phyloP scores from a whole-genome alignment of 2,797 vertebrate genomes.

The Tangara arthus region DNA sequence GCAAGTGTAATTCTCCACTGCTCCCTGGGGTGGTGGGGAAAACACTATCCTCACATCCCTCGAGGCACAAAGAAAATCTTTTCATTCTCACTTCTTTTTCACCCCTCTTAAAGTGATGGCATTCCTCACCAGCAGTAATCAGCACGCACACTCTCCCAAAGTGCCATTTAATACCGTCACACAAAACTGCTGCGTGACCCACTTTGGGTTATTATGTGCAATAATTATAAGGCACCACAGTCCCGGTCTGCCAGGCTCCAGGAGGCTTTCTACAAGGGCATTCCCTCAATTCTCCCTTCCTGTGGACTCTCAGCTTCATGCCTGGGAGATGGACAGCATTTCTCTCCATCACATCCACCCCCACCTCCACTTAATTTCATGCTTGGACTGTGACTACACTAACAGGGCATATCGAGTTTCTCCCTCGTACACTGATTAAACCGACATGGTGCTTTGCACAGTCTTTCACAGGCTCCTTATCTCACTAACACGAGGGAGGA shows the following conservation, averaged over 20 bases:
- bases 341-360: slow-evolving; percentile 24
- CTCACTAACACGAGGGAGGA: slow-evolving; percentile 61
- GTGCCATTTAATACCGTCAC: slow-evolving; percentile 24
- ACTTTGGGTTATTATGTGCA: slow-evolving; percentile 15
- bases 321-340: slow-evolving; percentile 27
- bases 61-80: not conserved
- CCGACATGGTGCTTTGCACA: slow-evolving; percentile 72
- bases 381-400: slow-evolving; percentile 48
- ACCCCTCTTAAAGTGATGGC: not conserved
- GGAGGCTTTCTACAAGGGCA: slow-evolving; percentile 48
- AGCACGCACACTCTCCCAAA: not conserved
- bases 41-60: not conserved
- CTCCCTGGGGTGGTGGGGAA: not conserved
- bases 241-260: slow-evolving; percentile 28
- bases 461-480: slow-evolving; percentile 73
- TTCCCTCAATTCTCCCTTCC: not conserved
- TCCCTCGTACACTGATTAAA: slow-evolving; percentile 63
- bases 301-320: not conserved
- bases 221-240: slow-evolving; percentile 9
- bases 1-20: not conserved
- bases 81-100: not conserved
- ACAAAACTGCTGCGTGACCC: slow-evolving; percentile 24
- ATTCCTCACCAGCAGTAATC: slow-evolving; percentile 33
- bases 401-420: slow-evolving; percentile 70
- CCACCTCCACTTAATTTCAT: slow-evolving; percentile 52